Base-by-base conservation (phyloP, 37 sponge, comb jelly and placozoan genomes). In the Aphrocallistes beatrix region DNA sequence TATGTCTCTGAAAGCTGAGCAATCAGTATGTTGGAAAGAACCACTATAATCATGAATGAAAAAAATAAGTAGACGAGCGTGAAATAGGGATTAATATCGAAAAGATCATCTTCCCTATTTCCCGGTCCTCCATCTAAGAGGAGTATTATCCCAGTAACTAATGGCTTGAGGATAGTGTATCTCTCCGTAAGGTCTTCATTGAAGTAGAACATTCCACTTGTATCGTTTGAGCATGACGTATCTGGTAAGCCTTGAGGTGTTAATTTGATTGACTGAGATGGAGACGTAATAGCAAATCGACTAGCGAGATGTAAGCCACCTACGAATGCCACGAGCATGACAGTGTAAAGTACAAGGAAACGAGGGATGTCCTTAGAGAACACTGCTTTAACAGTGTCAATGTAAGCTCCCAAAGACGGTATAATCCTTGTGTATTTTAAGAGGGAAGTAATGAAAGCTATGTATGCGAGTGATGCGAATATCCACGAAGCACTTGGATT, bases 291-390 rank as follows among this genome's bases (percentile, higher is more conserved):
- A 3, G 10, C 28, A 30, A 60, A 60, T 8, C 75, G 75, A 25
- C 28, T 30, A 6, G 75, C 75, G 3, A 60, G 21, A 28, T 60
- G 75, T 60, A 60, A 25, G 3, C 75, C 75, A 25, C 75, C 75
- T 3, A 60, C n/a, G 34, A 25, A 60, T 19, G 75, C 75, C 8
- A 60, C 21, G 75, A 60, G 34, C 25, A 60, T 30, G 25, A 60
- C n/a, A 60, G n/a, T 60, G 75, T 60, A 60, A 25, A 60, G 34
- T 13, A 60, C 75, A 19, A 60, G 25, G 21, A 60, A 60, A 13
- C 75, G 75, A 60, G 75, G 75, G 3, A 60, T 60, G n/a, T 60
- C 75, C 75, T 60, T 60, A 6, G 75, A 60, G 21, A 60, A 60
- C 75, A 60, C 75, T 3, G 75, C 75, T 60, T 60, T 60, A 60